Evolutionary conservation across 2,888 invertebrate species (phyloP).

Genomic region (Phengaris alcon): DNA sequence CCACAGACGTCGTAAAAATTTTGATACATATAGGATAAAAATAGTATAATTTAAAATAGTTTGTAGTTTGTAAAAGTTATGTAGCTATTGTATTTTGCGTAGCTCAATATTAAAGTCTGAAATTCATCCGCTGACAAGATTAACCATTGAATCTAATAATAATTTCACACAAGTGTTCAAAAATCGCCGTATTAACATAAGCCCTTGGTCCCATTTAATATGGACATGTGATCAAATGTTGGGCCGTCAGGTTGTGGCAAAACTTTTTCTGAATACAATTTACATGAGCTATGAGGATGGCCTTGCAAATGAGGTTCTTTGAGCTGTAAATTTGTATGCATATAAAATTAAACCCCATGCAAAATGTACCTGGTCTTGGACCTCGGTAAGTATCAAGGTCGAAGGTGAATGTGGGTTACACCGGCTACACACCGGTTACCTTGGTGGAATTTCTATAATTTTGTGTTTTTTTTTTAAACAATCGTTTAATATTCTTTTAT

Average conservation of each 20-base stretch:
- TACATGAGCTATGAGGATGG: constrained; percentile 77
- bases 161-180: background rate
- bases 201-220: constrained; percentile 8
- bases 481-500: too few relatives aligned
- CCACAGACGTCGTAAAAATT: too few relatives aligned
- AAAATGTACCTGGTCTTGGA: background rate
- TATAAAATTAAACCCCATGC: constrained; percentile 56
- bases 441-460: too few relatives aligned
- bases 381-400: background rate
- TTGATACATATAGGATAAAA: too few relatives aligned
- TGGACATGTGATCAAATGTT: constrained; percentile 44
- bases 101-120: too few relatives aligned
- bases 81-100: too few relatives aligned
- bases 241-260: constrained; percentile 68
- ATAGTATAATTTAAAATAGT: too few relatives aligned
- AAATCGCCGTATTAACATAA: constrained; percentile 4
- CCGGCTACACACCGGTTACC: too few relatives aligned
- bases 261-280: constrained; percentile 75
- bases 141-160: background rate
- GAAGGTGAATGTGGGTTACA: background rate
- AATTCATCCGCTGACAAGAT: background rate
- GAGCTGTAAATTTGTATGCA: constrained; percentile 76
- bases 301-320: constrained; percentile 75
- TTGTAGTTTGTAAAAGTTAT: too few relatives aligned
- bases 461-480: too few relatives aligned